These are phyloP conservation scores for Pseudopodoces humilis DNA, from an alignment of 2,113 vertebrate genomes.

Conservation along the genomic window DNA sequence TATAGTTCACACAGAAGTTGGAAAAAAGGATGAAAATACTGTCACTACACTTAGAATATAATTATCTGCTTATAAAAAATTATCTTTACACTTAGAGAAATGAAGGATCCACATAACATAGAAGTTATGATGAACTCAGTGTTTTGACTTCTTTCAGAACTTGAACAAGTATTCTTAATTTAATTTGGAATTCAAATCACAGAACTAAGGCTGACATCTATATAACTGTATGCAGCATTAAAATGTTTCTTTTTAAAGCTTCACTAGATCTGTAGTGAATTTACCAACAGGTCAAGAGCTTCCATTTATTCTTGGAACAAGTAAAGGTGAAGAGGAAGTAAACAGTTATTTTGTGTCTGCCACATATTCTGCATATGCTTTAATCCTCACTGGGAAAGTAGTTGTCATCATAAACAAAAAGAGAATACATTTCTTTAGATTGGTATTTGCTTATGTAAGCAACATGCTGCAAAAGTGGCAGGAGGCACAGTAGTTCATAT, in stretches of 20 bases:
- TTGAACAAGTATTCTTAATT: background rate
- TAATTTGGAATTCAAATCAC: background rate
- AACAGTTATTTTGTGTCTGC: background rate
- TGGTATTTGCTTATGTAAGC: background rate
- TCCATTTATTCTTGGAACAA: background rate
- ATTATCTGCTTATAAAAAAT: background rate
- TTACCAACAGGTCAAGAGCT: background rate
- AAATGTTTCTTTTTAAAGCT: background rate
- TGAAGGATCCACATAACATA: background rate
- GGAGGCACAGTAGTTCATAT: background rate
- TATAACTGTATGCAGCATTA: background rate
- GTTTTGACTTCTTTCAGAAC: background rate
- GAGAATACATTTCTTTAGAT: background rate
- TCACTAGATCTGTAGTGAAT: background rate
- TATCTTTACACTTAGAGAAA: background rate
- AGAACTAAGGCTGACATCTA: background rate
- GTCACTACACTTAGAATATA: background rate
- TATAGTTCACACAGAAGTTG: background rate
- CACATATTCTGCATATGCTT: background rate
- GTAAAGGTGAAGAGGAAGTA: background rate
- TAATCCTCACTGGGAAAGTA: background rate
- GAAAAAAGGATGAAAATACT: background rate
- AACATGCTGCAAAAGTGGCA: background rate
- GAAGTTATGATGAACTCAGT: background rate
- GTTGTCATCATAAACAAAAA: background rate